These are phyloP conservation scores for Paradisaea rubra DNA, from an alignment of 2,113 vertebrate genomes.

Conservation along the genomic window DNA sequence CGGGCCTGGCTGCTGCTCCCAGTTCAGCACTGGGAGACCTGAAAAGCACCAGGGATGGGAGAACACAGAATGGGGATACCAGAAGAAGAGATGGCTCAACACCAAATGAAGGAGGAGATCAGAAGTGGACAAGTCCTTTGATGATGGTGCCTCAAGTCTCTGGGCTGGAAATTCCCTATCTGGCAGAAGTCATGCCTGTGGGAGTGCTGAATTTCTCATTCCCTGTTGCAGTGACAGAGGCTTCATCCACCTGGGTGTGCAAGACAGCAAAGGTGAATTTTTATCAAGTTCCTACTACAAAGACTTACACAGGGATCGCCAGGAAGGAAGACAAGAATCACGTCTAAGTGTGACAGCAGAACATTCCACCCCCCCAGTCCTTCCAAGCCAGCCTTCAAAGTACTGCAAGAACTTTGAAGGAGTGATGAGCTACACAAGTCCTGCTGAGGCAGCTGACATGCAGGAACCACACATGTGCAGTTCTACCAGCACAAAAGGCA, in stretches of 20 bases:
- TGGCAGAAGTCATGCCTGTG: background rate
- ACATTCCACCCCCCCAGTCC: background rate
- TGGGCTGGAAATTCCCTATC: background rate
- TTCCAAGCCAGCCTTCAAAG: background rate
- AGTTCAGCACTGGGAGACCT: background rate
- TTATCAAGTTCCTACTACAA: background rate
- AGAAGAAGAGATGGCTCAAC: background rate
- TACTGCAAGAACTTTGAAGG: background rate
- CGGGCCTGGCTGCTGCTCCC: background rate
- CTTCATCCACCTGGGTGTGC: background rate
- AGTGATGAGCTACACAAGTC: background rate
- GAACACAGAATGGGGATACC: background rate
- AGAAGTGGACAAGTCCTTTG: background rate
- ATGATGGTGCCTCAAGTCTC: background rate
- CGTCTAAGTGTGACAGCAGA: background rate
- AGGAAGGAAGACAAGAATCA: background rate
- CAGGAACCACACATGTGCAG: background rate
- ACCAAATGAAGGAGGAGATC: background rate
- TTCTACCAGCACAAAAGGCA: background rate
- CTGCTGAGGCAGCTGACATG: background rate
- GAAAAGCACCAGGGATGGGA: background rate
- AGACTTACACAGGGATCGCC: background rate
- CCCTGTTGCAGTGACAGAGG: background rate
- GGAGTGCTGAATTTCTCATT: background rate
- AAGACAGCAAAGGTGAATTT: background rate